Conservation (phyloP, 1,140 invertebrate species). For the Choristoneura fumiferana region DNA sequence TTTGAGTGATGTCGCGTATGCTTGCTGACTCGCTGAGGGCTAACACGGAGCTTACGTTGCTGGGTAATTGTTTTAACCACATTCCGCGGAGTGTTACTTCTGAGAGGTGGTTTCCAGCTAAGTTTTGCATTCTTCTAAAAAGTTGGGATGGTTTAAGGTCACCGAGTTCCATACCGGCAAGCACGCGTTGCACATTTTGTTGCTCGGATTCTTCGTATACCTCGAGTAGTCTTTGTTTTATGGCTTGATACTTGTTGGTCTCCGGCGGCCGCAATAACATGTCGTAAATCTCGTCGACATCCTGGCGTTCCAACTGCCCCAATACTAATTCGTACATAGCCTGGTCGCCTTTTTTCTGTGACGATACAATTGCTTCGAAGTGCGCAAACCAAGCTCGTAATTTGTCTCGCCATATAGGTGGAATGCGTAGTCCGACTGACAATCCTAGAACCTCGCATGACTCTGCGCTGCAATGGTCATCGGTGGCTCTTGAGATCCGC, state of each 20-base stretch:
- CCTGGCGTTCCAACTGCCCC: slow-evolving; percentile 12
- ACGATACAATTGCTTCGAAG: slow-evolving; percentile 12
- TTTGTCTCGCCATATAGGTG: neutral
- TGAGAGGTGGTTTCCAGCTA: neutral
- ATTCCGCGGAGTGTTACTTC: neutral
- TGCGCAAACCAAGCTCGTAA: slow-evolving; percentile 12
- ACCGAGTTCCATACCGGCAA: neutral
- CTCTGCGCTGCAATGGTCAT: no score
- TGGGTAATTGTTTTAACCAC: neutral
- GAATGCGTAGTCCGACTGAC: neutral
- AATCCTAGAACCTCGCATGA: neutral
- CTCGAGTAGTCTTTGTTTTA: neutral
- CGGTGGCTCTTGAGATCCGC: no score
- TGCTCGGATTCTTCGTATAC: slow-evolving; percentile 15
- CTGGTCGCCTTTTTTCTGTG: slow-evolving; percentile 10
- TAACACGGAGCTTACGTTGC: neutral
- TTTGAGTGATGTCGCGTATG: neutral
- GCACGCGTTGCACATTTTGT: neutral
- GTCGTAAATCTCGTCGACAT: neutral
- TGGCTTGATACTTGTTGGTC: slow-evolving; percentile 7
- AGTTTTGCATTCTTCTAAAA: neutral
- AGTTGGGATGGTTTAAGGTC: neutral
- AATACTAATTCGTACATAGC: slow-evolving; percentile 16
- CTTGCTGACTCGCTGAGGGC: neutral
- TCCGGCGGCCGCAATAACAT: slow-evolving; percentile 5